Evolutionary conservation across 2,888 invertebrate species (phyloP).

Genomic region (Drosophila kokeensis): DNA sequence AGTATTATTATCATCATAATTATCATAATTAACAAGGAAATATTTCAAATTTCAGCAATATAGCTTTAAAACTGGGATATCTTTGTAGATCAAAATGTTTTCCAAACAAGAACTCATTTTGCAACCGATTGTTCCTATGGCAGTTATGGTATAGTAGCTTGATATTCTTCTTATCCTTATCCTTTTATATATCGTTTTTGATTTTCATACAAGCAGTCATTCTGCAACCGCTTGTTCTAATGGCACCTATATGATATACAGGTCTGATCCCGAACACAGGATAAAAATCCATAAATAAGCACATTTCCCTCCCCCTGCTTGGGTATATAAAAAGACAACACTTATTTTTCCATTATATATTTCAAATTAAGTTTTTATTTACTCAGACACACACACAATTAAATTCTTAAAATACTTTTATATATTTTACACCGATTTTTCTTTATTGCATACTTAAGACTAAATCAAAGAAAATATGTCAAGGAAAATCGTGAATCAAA

Average conservation of each 20-base stretch:
- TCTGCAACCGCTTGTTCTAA: background rate
- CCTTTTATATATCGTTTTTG: too few species aligned
- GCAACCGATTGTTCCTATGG: background rate
- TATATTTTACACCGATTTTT: constrained; percentile 7
- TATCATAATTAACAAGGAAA: too few species aligned
- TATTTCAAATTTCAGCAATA: background rate
- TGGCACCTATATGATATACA: background rate
- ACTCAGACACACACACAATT: constrained; percentile 5
- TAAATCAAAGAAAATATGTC: background rate
- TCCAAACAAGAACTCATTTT: background rate
- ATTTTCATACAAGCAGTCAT: background rate
- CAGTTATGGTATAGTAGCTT: background rate
- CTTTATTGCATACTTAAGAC: background rate
- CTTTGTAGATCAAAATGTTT: too few species aligned
- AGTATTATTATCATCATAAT: background rate
- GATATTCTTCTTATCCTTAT: too few species aligned
- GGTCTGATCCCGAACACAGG: background rate
- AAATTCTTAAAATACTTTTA: constrained; percentile 1
- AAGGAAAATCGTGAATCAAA: background rate
- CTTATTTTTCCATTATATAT: background rate
- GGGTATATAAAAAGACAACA: background rate
- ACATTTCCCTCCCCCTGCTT: background rate
- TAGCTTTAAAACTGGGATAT: background rate
- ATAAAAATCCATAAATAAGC: background rate
- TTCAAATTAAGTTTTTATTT: constrained; percentile 11